These are phyloP conservation scores for Probosciger aterrimus DNA, from an alignment of 2,113 vertebrate genomes.

Conservation along the genomic window DNA sequence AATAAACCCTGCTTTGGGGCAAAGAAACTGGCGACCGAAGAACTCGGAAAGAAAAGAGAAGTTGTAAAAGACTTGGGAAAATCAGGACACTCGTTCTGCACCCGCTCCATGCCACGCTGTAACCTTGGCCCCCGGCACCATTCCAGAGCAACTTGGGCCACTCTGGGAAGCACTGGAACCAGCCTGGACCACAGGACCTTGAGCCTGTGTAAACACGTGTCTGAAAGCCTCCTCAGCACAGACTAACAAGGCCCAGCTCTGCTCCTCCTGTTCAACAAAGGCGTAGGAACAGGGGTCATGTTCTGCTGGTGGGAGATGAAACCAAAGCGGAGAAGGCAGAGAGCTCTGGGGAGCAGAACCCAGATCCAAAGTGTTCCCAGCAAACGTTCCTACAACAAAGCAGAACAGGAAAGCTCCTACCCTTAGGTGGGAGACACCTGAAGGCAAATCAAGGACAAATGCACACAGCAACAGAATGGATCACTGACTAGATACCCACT, in stretches of 20 bases:
- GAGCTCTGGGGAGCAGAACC: background rate
- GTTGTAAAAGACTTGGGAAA: background rate
- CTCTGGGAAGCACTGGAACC: background rate
- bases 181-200: background rate
- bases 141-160: background rate
- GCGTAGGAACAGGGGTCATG: rapidly evolving
- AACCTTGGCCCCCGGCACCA: background rate
- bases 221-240: background rate
- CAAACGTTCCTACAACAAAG: background rate
- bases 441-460: background rate
- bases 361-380: background rate
- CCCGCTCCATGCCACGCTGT: background rate
- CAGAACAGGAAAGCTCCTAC: background rate
- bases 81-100: rapidly evolving
- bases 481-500: background rate
- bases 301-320: background rate
- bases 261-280: background rate
- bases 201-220: background rate
- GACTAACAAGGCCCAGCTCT: background rate
- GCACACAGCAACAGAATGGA: background rate
- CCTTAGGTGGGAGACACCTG: background rate
- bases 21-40: background rate
- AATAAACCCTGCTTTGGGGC: background rate
- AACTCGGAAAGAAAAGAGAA: background rate
- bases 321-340: background rate